phyloP scores from a whole-genome alignment of 2,113 vertebrate species.

The human region GRCh38 chr4:132049501-132050000 shows the following conservation, averaged over 20 bases:
- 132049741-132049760: background rate
- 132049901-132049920: too few relatives aligned
- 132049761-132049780: constrained; percentile 59
- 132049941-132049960: too few relatives aligned
- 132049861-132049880: background rate
- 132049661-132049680: background rate
- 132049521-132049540: background rate
- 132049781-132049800: constrained; percentile 66
- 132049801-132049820: constrained; percentile 65
- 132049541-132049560: background rate
- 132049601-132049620: background rate
- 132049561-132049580: background rate
- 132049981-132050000: background rate
- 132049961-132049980: too few relatives aligned
- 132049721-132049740: background rate
- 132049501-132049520: background rate
- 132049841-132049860: background rate
- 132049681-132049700: background rate
- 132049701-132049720: background rate
- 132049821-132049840: constrained; percentile 60
- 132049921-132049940: too few relatives aligned
- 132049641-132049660: background rate
- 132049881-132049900: background rate
- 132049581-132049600: background rate
- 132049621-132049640: background rate